Percentiles rank a stretch among this genome's conserved stretches.
Conservation (phyloP, 2,888 invertebrate genomes). For the Pseudeuparius sepicola region DNA sequence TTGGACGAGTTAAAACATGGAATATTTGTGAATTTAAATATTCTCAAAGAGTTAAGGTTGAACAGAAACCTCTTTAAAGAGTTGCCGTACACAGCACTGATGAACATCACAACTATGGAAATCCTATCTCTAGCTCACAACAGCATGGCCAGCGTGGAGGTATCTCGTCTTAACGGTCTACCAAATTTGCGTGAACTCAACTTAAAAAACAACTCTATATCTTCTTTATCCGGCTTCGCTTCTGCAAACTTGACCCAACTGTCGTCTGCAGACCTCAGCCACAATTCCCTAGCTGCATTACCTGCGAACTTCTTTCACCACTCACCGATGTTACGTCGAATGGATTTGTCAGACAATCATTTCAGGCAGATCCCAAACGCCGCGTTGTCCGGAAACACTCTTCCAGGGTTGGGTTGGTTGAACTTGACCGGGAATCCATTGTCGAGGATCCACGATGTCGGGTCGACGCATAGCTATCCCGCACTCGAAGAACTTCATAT, state of each 20-base stretch:
- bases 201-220: slow-evolving; percentile 64
- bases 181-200: slow-evolving; percentile 65
- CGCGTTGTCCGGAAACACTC: slow-evolving; percentile 62
- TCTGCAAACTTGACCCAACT: slow-evolving; percentile 65
- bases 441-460: slow-evolving; percentile 61
- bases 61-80: slow-evolving; percentile 63
- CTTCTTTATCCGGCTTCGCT: slow-evolving; percentile 65
- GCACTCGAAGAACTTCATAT: slow-evolving; percentile 69
- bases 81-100: slow-evolving; percentile 68
- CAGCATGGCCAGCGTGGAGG: slow-evolving; percentile 59
- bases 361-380: slow-evolving; percentile 71
- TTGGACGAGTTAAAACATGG: slow-evolving; percentile 57
- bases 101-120: slow-evolving; percentile 67
- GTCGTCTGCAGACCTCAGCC: slow-evolving; percentile 63
- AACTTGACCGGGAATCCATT: slow-evolving; percentile 79
- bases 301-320: slow-evolving; percentile 74
- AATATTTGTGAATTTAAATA: slow-evolving; percentile 63
- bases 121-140: slow-evolving; percentile 59
- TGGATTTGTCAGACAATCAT: slow-evolving; percentile 69
- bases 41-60: slow-evolving; percentile 66
- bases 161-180: slow-evolving; percentile 66
- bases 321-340: slow-evolving; percentile 58
- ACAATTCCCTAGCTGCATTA: slow-evolving; percentile 62
- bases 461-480: slow-evolving; percentile 60
- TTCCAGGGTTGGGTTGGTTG: slow-evolving; percentile 62